Base-by-base conservation (phyloP, 2,888 invertebrate genomes). In the Amphipoea lucens region DNA sequence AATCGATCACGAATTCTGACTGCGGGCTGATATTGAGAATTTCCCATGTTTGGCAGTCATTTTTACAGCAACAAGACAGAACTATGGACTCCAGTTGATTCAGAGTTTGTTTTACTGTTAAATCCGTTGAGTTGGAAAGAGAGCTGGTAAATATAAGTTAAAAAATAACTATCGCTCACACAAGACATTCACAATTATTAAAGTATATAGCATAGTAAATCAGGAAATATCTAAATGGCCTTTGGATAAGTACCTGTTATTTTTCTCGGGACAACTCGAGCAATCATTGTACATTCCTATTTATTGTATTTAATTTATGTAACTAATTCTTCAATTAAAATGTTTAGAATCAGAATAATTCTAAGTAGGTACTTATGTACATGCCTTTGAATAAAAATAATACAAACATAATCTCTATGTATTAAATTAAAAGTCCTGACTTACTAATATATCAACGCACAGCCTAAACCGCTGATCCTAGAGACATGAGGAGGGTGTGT, bases 341-440 rank as follows among this genome's bases (percentile, higher is more conserved):
- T 65, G 12, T 76, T 54, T 76, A 54, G 51, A 75, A 54, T 45
- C 42, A 42, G 23, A 75, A 54, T 76, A 63, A 51, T 75, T 74
- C 23, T 76, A 63, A 63, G 29, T 74, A 62, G 62, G 11, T 68
- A n/a, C 17, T 73, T n/a, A 17, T 71, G 17, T 69, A 7, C 23
- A 45, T 72, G 23, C 4, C 40, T 40, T 40, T 73, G 62, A 62
- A 74, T 76, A 62, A 62, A 76, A 48, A 12, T 5, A 73, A 54
- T 62, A 36, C 42, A 17, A 20, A 48, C 1, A 7, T 60, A 40
- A 45, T 74, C 36, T 36, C 36, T 36, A 36, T 36, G 3, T 36
- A 36, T 36, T 3, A 36, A 36, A 36, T 36, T 36, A 36, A 36
- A 36, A 36, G 36, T 36, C 36, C 36, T 36, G 36, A 36, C 36